These are phyloP conservation scores for Peromyscus leucopus DNA, from an alignment of 2,113 vertebrate genomes.

Conservation along the genomic window DNA sequence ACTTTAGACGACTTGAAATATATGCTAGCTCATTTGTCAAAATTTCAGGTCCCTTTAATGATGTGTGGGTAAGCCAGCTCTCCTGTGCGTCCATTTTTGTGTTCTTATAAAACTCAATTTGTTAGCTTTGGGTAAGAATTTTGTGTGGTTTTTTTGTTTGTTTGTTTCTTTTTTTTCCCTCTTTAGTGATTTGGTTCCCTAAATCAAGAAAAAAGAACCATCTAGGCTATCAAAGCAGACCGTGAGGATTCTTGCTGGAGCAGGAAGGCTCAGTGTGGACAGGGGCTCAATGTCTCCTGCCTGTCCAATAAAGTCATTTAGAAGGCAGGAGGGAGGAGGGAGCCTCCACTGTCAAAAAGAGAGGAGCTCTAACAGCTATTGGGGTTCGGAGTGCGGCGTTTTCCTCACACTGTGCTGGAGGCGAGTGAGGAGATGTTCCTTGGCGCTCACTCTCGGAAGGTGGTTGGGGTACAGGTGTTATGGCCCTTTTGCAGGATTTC, in stretches of 20 bases:
- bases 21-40: not conserved
- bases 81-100: not conserved
- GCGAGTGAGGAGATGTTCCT: not conserved
- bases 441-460: not conserved
- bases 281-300: not conserved
- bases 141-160: not conserved
- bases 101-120: constrained; percentile 32
- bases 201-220: constrained; percentile 5
- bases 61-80: not conserved
- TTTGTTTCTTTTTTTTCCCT: not conserved
- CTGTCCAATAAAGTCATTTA: not conserved
- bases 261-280: not conserved
- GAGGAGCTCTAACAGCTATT: not conserved
- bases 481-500: not conserved
- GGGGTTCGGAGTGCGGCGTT: not conserved
- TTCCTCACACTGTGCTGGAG: not conserved
- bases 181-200: not conserved
- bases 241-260: not conserved
- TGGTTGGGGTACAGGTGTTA: not conserved
- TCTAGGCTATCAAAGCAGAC: not conserved
- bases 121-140: constrained; percentile 16
- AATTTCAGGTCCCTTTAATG: not conserved
- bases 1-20: not conserved
- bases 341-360: not conserved
- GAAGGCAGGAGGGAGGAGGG: not conserved